Evolutionary conservation across 2,888 invertebrate genomes (phyloP).

Genomic region (Zhuqinia jingwanae): DNA sequence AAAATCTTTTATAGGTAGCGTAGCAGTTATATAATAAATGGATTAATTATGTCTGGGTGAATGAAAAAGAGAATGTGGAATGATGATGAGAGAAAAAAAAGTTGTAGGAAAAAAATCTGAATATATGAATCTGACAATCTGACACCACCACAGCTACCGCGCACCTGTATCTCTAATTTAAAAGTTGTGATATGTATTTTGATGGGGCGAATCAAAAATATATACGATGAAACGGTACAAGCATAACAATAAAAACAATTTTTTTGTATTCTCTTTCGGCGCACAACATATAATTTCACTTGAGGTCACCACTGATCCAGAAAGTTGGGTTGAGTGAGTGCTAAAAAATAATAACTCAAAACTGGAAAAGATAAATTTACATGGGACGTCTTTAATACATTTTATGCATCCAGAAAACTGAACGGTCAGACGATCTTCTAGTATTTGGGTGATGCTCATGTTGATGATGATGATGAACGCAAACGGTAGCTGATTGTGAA

Average conservation of each 20-base stretch:
- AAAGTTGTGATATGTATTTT: not conserved
- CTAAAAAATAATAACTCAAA: slow-evolving; percentile 3
- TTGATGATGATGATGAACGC: not conserved
- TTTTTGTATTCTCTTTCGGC: not conserved
- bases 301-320: not conserved
- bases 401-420: slow-evolving; percentile 31
- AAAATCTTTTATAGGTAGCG: not conserved
- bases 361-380: not conserved
- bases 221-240: slow-evolving; percentile 2
- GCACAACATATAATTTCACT: not conserved
- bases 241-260: not conserved
- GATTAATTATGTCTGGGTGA: slow-evolving; percentile 65
- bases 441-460: no score
- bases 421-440: no score
- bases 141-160: slow-evolving; percentile 34
- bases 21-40: slow-evolving; percentile 54
- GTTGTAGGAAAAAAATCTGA: not conserved
- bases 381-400: not conserved
- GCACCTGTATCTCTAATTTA: slow-evolving; percentile 10
- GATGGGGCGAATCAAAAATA: slow-evolving; percentile 6
- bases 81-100: slow-evolving; percentile 10
- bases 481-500: not conserved
- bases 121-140: not conserved
- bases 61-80: slow-evolving; percentile 19
- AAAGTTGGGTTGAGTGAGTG: not conserved